These are phyloP conservation scores for Diploscapter pachys DNA, from an alignment of 1,140 invertebrate genomes.

Conservation along the genomic window DNA sequence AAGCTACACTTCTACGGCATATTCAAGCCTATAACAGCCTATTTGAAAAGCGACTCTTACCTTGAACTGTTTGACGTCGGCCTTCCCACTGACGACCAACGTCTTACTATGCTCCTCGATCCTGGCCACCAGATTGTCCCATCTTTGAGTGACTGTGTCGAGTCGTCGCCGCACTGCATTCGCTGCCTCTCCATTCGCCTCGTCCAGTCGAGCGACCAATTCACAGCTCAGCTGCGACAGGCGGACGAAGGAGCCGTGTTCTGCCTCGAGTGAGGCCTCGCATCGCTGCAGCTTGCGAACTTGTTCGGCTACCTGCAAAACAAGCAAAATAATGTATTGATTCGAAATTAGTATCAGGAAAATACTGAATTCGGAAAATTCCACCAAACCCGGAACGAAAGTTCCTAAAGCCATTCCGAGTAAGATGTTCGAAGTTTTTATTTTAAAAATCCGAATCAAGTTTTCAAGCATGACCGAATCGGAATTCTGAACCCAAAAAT, in stretches of 20 bases:
- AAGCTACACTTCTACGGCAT: too few species aligned
- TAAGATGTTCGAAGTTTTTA: too few species aligned
- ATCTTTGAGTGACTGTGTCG: constrained; percentile 48
- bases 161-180: constrained; percentile 36
- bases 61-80: not conserved
- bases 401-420: too few species aligned
- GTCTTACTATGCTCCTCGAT: constrained; percentile 54
- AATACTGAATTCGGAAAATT: too few species aligned
- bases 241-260: constrained; percentile 49
- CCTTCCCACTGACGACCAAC: constrained; percentile 31
- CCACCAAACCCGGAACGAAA: too few species aligned
- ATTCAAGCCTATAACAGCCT: too few species aligned
- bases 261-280: constrained; percentile 43
- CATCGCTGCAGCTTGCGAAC: constrained; percentile 41
- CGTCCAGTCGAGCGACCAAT: constrained; percentile 40
- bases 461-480: too few species aligned
- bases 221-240: constrained; percentile 51
- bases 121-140: constrained; percentile 52
- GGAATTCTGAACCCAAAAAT: too few species aligned
- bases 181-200: constrained; percentile 33
- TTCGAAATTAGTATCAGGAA: too few species aligned
- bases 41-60: too few species aligned
- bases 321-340: too few species aligned
- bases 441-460: too few species aligned
- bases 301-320: constrained; percentile 39